Evolutionary conservation across 2,113 vertebrate species (phyloP).

Genomic region (Sardina pilchardus): DNA sequence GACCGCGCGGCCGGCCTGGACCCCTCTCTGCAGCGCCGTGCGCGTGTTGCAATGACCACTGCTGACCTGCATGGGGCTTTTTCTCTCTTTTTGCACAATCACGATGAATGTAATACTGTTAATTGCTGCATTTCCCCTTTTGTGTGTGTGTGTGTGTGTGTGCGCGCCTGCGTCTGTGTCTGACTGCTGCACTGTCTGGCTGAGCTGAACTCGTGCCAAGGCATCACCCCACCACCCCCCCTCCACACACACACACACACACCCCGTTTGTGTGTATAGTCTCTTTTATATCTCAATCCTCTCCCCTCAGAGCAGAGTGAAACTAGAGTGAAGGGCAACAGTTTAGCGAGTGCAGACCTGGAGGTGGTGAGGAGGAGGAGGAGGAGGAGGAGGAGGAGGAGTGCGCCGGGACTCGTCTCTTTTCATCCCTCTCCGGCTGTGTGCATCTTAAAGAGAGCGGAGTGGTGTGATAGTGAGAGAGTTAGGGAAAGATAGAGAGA

Average conservation of each 20-base stretch:
- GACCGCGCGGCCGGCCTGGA: too few species aligned
- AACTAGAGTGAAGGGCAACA: not conserved
- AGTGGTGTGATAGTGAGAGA: not conserved
- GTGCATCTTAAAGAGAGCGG: not conserved
- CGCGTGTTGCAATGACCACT: not conserved
- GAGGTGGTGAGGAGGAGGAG: too few species aligned
- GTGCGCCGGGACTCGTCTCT: too few species aligned
- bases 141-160: too few species aligned
- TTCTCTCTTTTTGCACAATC: conserved; percentile 5
- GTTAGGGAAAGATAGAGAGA: conserved; percentile 8
- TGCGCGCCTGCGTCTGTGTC: too few species aligned
- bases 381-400: too few species aligned
- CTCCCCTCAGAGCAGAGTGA: not conserved
- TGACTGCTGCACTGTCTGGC: not conserved
- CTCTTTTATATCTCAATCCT: not conserved
- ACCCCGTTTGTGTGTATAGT: not conserved
- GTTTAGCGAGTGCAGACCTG: not conserved
- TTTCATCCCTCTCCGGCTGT: not conserved
- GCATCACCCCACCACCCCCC: not conserved
- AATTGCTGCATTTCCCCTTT: not conserved
- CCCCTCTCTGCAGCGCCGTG: not conserved
- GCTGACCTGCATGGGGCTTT: not conserved
- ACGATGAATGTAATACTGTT: not conserved
- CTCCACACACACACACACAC: too few species aligned
- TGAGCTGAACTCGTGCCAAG: not conserved